Percentiles rank a stretch among this genome's conserved stretches.
Evolutionary conservation across 2,797 vertebrate genomes (phyloP).

Genomic region (Acrossocheilus wenchowensis): DNA sequence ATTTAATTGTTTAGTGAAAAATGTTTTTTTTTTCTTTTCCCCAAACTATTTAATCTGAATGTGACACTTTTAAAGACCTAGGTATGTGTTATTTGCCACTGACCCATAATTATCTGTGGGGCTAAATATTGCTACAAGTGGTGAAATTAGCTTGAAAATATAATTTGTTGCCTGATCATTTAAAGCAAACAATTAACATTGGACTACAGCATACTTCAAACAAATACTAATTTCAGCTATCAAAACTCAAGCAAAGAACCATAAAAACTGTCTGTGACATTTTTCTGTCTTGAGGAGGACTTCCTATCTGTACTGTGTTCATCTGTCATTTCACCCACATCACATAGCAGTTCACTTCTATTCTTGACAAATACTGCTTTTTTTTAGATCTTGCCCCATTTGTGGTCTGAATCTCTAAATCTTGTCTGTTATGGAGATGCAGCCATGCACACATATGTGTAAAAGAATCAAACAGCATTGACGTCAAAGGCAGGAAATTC

Average conservation of each 20-base stretch:
- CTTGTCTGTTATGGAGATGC: constrained; percentile 52
- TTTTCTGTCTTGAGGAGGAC: constrained; percentile 60
- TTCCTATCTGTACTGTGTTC: constrained; percentile 58
- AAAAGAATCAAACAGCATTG: constrained; percentile 70
- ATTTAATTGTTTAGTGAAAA: not conserved
- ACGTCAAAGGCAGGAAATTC: constrained; percentile 81
- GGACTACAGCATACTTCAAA: not conserved
- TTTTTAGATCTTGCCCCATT: constrained; percentile 46
- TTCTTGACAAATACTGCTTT: constrained; percentile 62
- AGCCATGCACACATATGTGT: constrained; percentile 60
- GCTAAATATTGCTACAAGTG: too few relatives aligned
- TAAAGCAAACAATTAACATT: not conserved
- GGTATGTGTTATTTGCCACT: too few relatives aligned
- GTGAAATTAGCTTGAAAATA: not conserved
- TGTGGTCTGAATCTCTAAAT: constrained; percentile 48
- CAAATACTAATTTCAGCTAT: not conserved
- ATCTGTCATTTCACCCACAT: constrained; percentile 38
- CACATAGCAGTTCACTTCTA: constrained; percentile 56
- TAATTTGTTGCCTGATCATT: not conserved
- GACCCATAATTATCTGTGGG: too few relatives aligned
- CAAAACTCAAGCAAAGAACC: not conserved
- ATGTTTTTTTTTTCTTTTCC: not conserved
- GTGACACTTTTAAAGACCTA: too few relatives aligned
- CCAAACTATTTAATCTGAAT: not conserved
- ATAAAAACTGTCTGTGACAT: not conserved